These are phyloP conservation scores for Cichlasoma orientale DNA, from an alignment of 2,797 vertebrate genomes.

Conservation along the genomic window DNA sequence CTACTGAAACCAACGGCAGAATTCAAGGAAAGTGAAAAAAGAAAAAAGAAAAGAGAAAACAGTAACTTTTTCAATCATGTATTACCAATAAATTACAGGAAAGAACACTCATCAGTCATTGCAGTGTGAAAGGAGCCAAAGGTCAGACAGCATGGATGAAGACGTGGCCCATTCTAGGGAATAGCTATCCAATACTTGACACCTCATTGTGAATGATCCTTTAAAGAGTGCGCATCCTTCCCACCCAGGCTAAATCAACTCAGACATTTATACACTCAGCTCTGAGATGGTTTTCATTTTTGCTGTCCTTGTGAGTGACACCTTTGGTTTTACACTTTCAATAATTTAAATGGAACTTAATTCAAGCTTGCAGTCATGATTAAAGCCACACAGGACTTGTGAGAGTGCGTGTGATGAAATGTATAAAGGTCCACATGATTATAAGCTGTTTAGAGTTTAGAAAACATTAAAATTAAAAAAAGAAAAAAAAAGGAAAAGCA, in stretches of 20 bases:
- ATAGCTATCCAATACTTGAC: slow-evolving; percentile 54
- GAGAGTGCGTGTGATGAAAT: not conserved
- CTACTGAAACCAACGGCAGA: slow-evolving; percentile 33
- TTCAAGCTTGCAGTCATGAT: not conserved
- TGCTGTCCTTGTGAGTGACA: not conserved
- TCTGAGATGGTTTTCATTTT: not conserved
- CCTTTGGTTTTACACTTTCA: not conserved
- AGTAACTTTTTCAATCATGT: not conserved
- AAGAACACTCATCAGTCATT: slow-evolving; percentile 3
- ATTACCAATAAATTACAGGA: not conserved
- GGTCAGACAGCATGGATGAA: slow-evolving; percentile 34
- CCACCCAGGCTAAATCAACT: slow-evolving; percentile 52
- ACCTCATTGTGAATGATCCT: slow-evolving; percentile 65
- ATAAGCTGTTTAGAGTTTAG: accelerated
- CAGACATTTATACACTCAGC: slow-evolving; percentile 42
- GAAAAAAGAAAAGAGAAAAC: not conserved
- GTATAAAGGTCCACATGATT: not conserved
- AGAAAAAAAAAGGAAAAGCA: not conserved
- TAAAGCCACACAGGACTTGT: not conserved
- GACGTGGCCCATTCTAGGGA: slow-evolving; percentile 21
- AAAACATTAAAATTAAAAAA: not conserved
- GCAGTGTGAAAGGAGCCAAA: slow-evolving; percentile 24
- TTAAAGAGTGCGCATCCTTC: slow-evolving; percentile 58
- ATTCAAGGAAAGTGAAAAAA: not conserved
- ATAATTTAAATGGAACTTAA: not conserved